Evolutionary conservation across 2,113 vertebrate genomes (phyloP).

Genomic region (Sterrhoptilus dennistouni): DNA sequence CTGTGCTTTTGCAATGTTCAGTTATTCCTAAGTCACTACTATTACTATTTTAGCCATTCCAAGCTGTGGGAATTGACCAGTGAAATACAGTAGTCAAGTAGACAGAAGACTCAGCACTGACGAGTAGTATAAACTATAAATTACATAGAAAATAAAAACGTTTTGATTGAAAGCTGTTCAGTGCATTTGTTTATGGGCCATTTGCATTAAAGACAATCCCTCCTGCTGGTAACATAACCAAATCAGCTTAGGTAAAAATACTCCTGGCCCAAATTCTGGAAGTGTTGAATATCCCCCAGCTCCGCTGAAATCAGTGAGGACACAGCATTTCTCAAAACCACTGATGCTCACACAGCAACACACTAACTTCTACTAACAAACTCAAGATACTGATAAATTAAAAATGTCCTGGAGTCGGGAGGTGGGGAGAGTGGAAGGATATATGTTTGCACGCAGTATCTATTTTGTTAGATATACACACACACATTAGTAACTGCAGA

Average conservation of each 20-base stretch:
- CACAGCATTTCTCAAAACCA: slow-evolving; percentile 23
- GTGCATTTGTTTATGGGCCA: slow-evolving; percentile 27
- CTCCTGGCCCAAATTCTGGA: background rate
- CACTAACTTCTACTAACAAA: slow-evolving; percentile 52
- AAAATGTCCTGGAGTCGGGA: background rate
- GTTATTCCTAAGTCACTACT: slow-evolving; percentile 12
- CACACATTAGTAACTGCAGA: slow-evolving; percentile 7
- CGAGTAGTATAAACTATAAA: slow-evolving; percentile 22
- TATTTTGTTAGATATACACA: background rate
- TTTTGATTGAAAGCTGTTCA: slow-evolving; percentile 60
- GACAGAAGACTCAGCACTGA: slow-evolving; percentile 56
- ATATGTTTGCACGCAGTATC: background rate
- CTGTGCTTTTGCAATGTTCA: slow-evolving; percentile 37
- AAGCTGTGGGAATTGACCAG: slow-evolving; percentile 11
- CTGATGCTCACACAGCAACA: slow-evolving; percentile 69
- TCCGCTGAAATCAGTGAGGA: background rate
- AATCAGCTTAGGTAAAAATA: slow-evolving; percentile 17
- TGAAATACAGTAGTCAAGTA: slow-evolving; percentile 57
- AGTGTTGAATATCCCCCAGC: background rate
- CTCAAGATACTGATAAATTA: slow-evolving; percentile 44
- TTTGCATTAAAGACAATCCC: background rate
- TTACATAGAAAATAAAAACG: slow-evolving; percentile 21
- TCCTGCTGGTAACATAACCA: slow-evolving; percentile 22
- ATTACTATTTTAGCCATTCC: background rate
- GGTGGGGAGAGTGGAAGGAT: background rate